Percentiles rank a stretch among this genome's conserved stretches.
Conservation (phyloP, 64 coral and sea anemone species). For the Hydrozoanthus tunicans region DNA sequence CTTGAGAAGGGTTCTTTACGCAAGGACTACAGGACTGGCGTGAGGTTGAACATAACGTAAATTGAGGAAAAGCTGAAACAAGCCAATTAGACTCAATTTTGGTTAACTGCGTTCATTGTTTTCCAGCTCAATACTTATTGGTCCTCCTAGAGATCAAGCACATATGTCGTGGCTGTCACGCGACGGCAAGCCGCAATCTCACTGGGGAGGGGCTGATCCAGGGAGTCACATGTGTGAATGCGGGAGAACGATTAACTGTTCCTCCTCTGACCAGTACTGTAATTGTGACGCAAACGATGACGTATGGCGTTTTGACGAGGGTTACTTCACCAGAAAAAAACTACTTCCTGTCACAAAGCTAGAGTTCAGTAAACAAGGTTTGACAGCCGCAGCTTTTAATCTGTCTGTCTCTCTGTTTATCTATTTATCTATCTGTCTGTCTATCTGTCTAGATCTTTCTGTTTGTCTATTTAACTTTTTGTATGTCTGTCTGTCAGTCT, state of each 20-base stretch:
- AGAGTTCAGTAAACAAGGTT: conserved; percentile 43
- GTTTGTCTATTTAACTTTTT: no score
- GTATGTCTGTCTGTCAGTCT: no score
- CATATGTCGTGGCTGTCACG: conserved; percentile 64
- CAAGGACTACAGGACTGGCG: neutral
- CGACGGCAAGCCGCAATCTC: conserved; percentile 48
- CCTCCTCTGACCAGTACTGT: conserved; percentile 39
- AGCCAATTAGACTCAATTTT: neutral
- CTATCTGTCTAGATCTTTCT: no score
- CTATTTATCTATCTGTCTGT: no score
- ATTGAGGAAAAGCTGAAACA: neutral
- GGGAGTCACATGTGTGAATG: conserved; percentile 73
- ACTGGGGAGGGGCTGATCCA: conserved; percentile 85
- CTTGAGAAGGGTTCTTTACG: neutral
- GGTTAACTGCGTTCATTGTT: neutral
- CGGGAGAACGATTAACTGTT: conserved; percentile 48
- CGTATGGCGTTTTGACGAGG: conserved; percentile 76
- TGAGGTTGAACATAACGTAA: neutral
- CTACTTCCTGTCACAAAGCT: conserved; percentile 66
- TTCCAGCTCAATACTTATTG: conserved; percentile 61
- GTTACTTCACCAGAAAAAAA: conserved; percentile 67
- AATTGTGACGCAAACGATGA: conserved; percentile 76
- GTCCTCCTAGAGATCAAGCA: conserved; percentile 1
- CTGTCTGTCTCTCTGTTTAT: no score
- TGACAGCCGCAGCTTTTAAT: neutral